phyloP scores from a whole-genome alignment of 1,140 invertebrate species.

The Dendroctonus ponderosae region DNA sequence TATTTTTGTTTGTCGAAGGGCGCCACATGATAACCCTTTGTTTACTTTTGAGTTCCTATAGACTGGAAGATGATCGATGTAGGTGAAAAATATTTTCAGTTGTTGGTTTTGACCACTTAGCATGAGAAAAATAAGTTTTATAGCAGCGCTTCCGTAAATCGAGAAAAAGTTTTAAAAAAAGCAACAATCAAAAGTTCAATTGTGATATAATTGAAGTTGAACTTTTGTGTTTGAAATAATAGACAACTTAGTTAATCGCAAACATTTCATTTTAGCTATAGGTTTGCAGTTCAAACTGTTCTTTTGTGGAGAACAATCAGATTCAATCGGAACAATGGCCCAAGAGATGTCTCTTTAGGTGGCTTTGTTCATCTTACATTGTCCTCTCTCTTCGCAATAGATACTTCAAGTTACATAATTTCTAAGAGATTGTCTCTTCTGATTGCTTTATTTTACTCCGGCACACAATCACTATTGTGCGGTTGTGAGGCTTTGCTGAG shows the following conservation, averaged over 20 bases:
- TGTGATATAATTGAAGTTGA: background rate
- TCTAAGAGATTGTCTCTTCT: conserved; percentile 48
- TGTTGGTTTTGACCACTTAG: conserved; percentile 8
- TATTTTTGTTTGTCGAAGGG: conserved; percentile 28
- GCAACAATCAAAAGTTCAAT: background rate
- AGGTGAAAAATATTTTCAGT: background rate
- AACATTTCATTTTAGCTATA: conserved; percentile 11
- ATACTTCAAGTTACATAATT: conserved; percentile 51
- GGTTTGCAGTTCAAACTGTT: conserved; percentile 40
- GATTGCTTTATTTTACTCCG: conserved; percentile 40
- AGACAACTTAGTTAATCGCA: conserved; percentile 11
- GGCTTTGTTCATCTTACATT: conserved; percentile 43
- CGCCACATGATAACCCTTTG: conserved; percentile 26
- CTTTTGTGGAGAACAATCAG: conserved; percentile 46
- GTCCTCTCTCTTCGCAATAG: conserved; percentile 45
- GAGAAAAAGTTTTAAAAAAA: background rate
- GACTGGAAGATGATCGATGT: conserved; percentile 7
- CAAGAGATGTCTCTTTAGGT: conserved; percentile 51
- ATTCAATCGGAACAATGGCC: conserved; percentile 45
- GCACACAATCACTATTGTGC: conserved; percentile 30
- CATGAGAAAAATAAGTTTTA: background rate
- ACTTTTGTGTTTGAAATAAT: background rate
- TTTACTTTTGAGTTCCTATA: conserved; percentile 7
- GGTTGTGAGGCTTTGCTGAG: conserved; percentile 19
- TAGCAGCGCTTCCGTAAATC: background rate